Percentiles rank a stretch among this genome's conserved stretches.
Conservation (phyloP, 2,113 vertebrate species). For the Ceuthmochares aereus region DNA sequence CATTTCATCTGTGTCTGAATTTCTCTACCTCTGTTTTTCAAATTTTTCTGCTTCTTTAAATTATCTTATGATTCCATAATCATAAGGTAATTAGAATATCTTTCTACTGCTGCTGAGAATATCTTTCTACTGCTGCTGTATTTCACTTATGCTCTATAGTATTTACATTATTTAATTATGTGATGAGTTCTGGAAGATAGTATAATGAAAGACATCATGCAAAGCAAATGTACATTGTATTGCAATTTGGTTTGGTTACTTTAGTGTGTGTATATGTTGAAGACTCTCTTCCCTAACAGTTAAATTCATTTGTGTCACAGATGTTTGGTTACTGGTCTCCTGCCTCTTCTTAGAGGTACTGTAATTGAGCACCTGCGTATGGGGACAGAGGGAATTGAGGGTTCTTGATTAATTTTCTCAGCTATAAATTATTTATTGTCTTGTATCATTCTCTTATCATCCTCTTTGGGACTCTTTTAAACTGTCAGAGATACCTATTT, state of each 20-base stretch:
- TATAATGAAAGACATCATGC: slow-evolving; percentile 14
- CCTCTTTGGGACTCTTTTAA: slow-evolving; percentile 72
- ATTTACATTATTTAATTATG: slow-evolving; percentile 23
- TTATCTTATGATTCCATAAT: not conserved
- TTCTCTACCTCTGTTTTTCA: not conserved
- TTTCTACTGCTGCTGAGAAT: not conserved
- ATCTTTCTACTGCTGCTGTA: not conserved
- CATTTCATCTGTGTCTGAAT: not conserved
- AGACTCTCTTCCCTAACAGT: slow-evolving; percentile 29
- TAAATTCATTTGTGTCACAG: slow-evolving; percentile 59
- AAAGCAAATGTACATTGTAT: slow-evolving; percentile 8
- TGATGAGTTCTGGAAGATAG: slow-evolving; percentile 32
- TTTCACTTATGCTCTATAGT: not conserved
- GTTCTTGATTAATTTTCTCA: slow-evolving; percentile 70
- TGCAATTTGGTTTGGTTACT: slow-evolving; percentile 44
- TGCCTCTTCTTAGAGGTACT: slow-evolving; percentile 57
- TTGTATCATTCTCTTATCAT: slow-evolving; percentile 61
- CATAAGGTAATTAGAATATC: not conserved
- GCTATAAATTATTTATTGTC: slow-evolving; percentile 77
- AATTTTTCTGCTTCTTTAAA: not conserved
- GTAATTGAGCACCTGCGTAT: slow-evolving; percentile 55
- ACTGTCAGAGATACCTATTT: slow-evolving; percentile 78
- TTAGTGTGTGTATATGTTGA: slow-evolving; percentile 17
- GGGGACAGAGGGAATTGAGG: slow-evolving; percentile 48
- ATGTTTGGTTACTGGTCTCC: slow-evolving; percentile 58